Base-by-base conservation (phyloP, 2,888 invertebrate species). In the Eilema sororculum region DNA sequence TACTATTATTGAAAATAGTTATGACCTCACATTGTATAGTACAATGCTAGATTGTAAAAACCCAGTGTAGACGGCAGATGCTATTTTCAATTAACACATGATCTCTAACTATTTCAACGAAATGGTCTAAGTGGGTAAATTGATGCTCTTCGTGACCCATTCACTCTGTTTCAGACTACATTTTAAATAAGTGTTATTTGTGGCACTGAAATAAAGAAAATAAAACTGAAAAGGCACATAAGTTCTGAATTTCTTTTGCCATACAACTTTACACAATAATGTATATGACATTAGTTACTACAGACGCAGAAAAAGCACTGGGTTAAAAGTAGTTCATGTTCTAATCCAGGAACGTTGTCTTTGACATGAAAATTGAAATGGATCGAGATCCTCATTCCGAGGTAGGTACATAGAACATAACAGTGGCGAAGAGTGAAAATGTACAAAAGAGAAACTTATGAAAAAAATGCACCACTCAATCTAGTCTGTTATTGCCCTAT, bases 51-150 rank as follows among this genome's bases (percentile, higher is more conserved):
- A 20, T 22, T 24, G 37, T 41, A 41, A 62, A 61, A 37, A 24
- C 13, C 41, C 20, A 25, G 62, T 16, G 46, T 64, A 22, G 56
- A 57, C 25, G 65, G 22, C 28, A 58, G 28, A 65, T 58, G 33
- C 59, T 60, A 59, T 57, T 52, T 72, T 63, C 60, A 70, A 72
- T 77, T 67, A n/a, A n/a, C 67, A 61, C 22, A 63, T 59, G 64
- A 59, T 69, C 20, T 61, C 46, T 66, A 67, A 61, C n/a, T 5
- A 66, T 59, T 72, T 65, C 41, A 72, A 65, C 9, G 59, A 33
- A 37, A 67, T 62, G 24, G 67, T 61, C 56, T 63, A 60, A 58
- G 24, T 25, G 46, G 59, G 41, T 70, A 62, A 78, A 70, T 70
- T 67, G 69, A 24, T 13, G 46, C 20, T 52, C 52, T n/a, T 2